phyloP scores from a whole-genome alignment of 2,888 invertebrate species.

The Muschampia plurimacula region DNA sequence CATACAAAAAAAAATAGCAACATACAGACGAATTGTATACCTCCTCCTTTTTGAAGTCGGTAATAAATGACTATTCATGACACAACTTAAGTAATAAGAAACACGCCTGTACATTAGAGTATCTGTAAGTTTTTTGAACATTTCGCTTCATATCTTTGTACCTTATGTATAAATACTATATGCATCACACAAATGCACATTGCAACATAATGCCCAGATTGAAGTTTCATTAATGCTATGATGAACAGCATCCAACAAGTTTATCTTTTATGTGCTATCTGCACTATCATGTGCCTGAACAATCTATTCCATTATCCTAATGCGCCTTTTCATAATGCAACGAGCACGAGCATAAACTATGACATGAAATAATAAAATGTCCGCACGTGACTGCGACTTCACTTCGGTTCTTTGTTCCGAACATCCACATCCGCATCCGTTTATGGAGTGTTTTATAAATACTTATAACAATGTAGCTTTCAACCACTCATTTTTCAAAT shows the following conservation, averaged over 20 bases:
- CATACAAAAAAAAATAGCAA: too few species aligned
- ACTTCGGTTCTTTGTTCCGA: conserved; percentile 42
- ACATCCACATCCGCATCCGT: conserved; percentile 27
- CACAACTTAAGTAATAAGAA: too few species aligned
- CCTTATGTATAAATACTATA: too few species aligned
- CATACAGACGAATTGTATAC: too few species aligned
- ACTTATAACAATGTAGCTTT: conserved; percentile 13
- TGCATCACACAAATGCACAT: background rate
- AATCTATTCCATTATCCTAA: conserved; percentile 36
- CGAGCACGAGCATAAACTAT: conserved; percentile 23
- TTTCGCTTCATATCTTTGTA: too few species aligned
- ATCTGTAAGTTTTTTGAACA: too few species aligned
- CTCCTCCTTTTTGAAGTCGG: too few species aligned
- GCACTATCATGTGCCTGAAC: conserved; percentile 14
- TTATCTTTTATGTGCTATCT: conserved; percentile 8
- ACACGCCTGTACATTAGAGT: too few species aligned
- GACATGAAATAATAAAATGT: conserved; percentile 34
- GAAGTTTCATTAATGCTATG: conserved; percentile 5
- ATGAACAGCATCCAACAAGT: conserved; percentile 1
- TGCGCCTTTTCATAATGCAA: conserved; percentile 34
- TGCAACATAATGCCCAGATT: background rate
- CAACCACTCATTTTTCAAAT: background rate
- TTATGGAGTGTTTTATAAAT: conserved; percentile 15
- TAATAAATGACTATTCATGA: too few species aligned
- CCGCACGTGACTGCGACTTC: conserved; percentile 42